phyloP scores from a whole-genome alignment of 2,888 invertebrate species.

The Drosophila fungiperda region DNA sequence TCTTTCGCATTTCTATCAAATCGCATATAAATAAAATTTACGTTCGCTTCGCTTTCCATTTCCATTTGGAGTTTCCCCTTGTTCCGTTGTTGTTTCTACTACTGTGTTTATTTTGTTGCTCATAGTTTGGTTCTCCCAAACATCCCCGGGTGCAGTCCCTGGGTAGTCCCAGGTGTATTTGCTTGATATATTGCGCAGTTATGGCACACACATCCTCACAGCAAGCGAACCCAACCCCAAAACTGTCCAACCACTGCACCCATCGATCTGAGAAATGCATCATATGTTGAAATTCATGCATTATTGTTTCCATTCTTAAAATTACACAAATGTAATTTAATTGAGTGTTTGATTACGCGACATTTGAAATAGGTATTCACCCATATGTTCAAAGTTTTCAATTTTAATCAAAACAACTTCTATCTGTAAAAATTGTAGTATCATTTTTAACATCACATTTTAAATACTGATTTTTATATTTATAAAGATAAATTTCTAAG shows the following conservation, averaged over 20 bases:
- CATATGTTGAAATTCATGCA: constrained; percentile 69
- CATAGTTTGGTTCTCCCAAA: constrained; percentile 49
- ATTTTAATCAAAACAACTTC: neutral
- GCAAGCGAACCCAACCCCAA: constrained; percentile 6
- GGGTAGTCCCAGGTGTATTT: constrained; percentile 72
- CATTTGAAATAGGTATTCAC: neutral
- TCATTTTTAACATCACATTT: neutral
- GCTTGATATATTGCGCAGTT: constrained; percentile 75
- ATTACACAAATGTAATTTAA: constrained; percentile 70
- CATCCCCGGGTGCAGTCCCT: constrained; percentile 59
- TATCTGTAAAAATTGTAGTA: neutral
- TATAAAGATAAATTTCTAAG: neutral
- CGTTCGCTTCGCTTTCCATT: constrained; percentile 54
- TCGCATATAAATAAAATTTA: constrained; percentile 70
- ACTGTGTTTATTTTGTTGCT: constrained; percentile 22
- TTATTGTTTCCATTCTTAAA: constrained; percentile 37
- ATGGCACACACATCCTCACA: constrained; percentile 47
- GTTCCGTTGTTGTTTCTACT: constrained; percentile 35
- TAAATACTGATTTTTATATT: too few relatives aligned
- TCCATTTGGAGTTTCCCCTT: constrained; percentile 60
- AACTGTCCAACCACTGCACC: constrained; percentile 9
- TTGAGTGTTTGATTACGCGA: constrained; percentile 60
- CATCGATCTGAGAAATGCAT: constrained; percentile 70
- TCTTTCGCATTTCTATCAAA: constrained; percentile 54
- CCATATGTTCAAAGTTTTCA: constrained; percentile 2